Conservation (phyloP, 1,140 invertebrate species). For the Zaprionus ornatus region DNA sequence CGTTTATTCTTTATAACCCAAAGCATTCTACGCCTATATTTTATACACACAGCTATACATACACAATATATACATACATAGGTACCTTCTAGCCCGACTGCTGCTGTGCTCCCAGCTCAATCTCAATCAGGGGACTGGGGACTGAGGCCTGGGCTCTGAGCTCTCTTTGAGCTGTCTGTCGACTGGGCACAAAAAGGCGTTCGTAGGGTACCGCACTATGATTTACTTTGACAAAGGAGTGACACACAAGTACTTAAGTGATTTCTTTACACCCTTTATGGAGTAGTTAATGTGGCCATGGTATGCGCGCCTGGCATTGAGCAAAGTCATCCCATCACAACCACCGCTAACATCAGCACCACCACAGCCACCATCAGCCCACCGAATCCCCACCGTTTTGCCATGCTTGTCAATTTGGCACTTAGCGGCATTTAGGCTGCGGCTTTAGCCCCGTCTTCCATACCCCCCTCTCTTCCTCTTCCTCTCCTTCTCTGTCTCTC, state of each 20-base stretch:
- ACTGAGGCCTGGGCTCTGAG: constrained; percentile 17
- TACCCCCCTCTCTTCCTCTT: background rate
- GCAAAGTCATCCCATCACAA: constrained; percentile 66
- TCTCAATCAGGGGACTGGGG: constrained; percentile 1
- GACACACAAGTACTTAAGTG: constrained; percentile 82
- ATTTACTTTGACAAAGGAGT: constrained; percentile 82
- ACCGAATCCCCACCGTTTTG: constrained; percentile 44
- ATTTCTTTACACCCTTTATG: constrained; percentile 82
- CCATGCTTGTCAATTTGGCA: constrained; percentile 65
- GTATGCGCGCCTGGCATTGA: constrained; percentile 70
- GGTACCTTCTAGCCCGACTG: background rate
- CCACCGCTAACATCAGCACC: constrained; percentile 12
- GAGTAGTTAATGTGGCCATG: constrained; percentile 77
- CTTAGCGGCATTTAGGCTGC: constrained; percentile 75
- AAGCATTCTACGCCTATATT: constrained; percentile 74
- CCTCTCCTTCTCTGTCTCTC: constrained; percentile 8
- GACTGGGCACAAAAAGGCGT: constrained; percentile 46
- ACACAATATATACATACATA: constrained; percentile 10
- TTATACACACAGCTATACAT: constrained; percentile 31
- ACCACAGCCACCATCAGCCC: constrained; percentile 32
- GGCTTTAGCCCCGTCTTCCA: constrained; percentile 41
- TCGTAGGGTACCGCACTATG: constrained; percentile 55
- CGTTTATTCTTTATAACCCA: constrained; percentile 80
- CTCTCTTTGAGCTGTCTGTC: constrained; percentile 32
- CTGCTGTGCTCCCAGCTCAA: background rate